These are phyloP conservation scores for Smittia sp. DNA, from an alignment of 2,888 invertebrate species.

Conservation along the genomic window DNA sequence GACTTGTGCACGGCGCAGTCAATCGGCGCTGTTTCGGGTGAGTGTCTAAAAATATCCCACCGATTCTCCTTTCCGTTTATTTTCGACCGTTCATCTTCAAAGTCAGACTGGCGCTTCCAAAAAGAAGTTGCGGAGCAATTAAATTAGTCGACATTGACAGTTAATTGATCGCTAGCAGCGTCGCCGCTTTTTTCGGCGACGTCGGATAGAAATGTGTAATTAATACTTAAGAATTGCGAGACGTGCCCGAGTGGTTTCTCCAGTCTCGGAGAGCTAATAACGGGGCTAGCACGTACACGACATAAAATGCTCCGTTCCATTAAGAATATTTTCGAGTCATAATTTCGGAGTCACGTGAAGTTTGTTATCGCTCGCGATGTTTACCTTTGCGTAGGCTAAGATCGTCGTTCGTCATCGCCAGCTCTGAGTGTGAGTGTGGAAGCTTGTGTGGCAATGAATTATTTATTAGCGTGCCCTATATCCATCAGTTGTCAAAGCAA, in stretches of 20 bases:
- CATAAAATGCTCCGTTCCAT: background rate
- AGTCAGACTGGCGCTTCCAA: background rate
- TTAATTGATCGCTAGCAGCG: background rate
- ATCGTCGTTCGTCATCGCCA: background rate
- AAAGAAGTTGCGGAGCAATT: background rate
- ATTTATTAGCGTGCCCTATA: background rate
- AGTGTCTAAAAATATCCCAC: background rate
- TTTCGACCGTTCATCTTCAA: background rate
- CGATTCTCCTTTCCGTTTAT: background rate
- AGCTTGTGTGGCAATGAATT: background rate
- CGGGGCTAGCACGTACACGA: background rate
- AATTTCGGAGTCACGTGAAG: slow-evolving; percentile 32
- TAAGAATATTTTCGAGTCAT: background rate
- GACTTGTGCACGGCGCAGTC: background rate
- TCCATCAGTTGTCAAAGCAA: slow-evolving; percentile 3
- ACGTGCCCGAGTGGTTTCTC: background rate
- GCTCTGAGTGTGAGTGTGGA: background rate
- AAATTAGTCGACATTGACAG: background rate
- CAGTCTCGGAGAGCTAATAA: background rate
- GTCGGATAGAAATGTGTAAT: background rate
- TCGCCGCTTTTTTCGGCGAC: background rate
- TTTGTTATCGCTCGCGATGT: slow-evolving; percentile 22
- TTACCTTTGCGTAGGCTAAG: background rate
- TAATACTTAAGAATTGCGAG: background rate
- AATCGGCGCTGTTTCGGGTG: background rate